Evolutionary conservation across 2,797 vertebrate genomes (phyloP).

Genomic region (Champsocephalus gunnari): DNA sequence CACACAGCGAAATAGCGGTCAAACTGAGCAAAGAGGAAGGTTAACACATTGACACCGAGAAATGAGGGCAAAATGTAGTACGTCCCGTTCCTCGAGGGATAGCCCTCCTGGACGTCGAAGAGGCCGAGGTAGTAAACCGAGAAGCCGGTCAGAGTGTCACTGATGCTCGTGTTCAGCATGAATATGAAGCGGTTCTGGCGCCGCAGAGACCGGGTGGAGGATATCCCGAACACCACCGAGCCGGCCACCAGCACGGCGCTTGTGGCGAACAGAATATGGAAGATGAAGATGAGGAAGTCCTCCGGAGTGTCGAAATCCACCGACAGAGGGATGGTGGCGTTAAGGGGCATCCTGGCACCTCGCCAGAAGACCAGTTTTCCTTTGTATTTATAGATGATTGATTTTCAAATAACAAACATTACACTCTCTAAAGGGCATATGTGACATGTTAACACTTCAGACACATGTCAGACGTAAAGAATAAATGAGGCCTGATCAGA

Average conservation of each 20-base stretch:
- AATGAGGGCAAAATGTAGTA: slow-evolving; percentile 86
- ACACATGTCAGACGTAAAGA: neutral
- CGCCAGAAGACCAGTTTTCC: neutral
- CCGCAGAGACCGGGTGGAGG: slow-evolving; percentile 74
- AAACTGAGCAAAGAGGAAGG: slow-evolving; percentile 87
- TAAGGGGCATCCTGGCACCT: slow-evolving; percentile 74
- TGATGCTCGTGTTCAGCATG: slow-evolving; percentile 88
- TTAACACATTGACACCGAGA: slow-evolving; percentile 85
- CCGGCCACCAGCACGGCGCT: slow-evolving; percentile 79
- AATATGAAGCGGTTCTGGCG: slow-evolving; percentile 87
- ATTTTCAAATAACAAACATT: neutral
- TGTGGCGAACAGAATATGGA: slow-evolving; percentile 84
- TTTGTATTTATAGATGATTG: slow-evolving; percentile 51
- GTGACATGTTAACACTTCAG: neutral
- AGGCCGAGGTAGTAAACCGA: slow-evolving; percentile 86
- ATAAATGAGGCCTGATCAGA: neutral
- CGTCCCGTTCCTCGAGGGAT: slow-evolving; percentile 83
- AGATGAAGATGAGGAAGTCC: slow-evolving; percentile 83
- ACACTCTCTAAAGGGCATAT: slow-evolving; percentile 21
- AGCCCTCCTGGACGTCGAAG: slow-evolving; percentile 87
- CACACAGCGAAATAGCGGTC: slow-evolving; percentile 86
- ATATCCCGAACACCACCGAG: slow-evolving; percentile 81
- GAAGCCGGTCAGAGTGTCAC: slow-evolving; percentile 85
- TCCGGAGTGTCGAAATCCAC: slow-evolving; percentile 79
- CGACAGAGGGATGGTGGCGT: slow-evolving; percentile 77